A percentile compares a stretch with the other conserved stretches of the same genome.
phyloP scores from a whole-genome alignment of 2,888 invertebrate species.

The Pandemis corylana region DNA sequence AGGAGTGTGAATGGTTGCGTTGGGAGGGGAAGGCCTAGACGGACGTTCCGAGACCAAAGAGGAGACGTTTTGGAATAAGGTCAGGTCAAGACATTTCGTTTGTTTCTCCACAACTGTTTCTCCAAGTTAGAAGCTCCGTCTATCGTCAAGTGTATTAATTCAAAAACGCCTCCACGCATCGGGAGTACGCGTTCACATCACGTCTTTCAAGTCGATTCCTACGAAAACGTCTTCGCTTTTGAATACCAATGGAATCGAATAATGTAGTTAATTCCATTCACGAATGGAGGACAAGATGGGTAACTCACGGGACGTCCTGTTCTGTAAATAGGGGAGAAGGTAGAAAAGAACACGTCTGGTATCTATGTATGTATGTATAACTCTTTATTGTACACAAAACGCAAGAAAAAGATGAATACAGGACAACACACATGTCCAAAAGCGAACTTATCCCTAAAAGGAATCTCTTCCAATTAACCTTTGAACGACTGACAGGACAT shows the following conservation, averaged over 20 bases:
- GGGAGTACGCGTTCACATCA: slow-evolving; percentile 61
- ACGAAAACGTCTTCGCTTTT: slow-evolving; percentile 72
- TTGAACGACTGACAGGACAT: too few species aligned
- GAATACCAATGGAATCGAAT: slow-evolving; percentile 71
- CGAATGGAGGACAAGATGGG: slow-evolving; percentile 55
- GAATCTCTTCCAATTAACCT: too few species aligned
- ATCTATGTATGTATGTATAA: neutral
- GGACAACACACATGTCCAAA: too few species aligned
- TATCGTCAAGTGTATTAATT: neutral
- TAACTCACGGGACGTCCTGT: slow-evolving; percentile 49
- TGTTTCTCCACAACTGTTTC: neutral
- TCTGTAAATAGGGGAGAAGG: slow-evolving; percentile 10
- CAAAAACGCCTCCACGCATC: neutral
- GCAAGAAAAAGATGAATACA: too few species aligned
- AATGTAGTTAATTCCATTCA: slow-evolving; percentile 53
- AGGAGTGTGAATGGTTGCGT: too few species aligned
- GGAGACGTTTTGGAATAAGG: too few species aligned
- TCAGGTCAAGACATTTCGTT: neutral
- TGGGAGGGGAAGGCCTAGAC: too few species aligned
- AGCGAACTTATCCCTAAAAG: too few species aligned
- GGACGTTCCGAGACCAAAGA: too few species aligned
- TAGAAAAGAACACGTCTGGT: neutral
- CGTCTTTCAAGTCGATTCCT: slow-evolving; percentile 75
- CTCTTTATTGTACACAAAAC: too few species aligned
- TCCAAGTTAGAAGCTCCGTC: neutral